These are phyloP conservation scores for Amphiprion clarkii DNA, from an alignment of 2,797 vertebrate species.

Conservation along the genomic window DNA sequence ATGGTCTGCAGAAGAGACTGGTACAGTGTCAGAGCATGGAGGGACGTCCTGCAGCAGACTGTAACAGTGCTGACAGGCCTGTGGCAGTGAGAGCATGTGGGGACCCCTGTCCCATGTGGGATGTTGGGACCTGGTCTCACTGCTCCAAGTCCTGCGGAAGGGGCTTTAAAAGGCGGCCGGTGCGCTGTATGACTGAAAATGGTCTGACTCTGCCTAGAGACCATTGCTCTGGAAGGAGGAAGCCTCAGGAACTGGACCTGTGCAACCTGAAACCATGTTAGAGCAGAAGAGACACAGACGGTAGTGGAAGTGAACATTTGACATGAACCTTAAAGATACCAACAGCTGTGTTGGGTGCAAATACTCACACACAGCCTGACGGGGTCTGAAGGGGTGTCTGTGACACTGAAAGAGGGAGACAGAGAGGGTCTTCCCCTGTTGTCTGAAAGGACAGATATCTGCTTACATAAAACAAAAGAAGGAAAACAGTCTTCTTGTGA, in stretches of 20 bases:
- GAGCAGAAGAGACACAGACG: slow-evolving; percentile 7
- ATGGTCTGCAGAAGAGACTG: slow-evolving; percentile 89
- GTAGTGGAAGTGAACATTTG: slow-evolving; percentile 31
- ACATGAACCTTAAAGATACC: slow-evolving; percentile 23
- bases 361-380: slow-evolving; percentile 17
- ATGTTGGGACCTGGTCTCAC: slow-evolving; percentile 90
- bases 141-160: slow-evolving; percentile 96
- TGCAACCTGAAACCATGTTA: slow-evolving; percentile 91
- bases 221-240: slow-evolving; percentile 90
- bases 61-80: slow-evolving; percentile 83
- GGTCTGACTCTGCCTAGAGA: slow-evolving; percentile 89
- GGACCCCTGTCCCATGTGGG: slow-evolving; percentile 93
- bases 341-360: slow-evolving; percentile 27
- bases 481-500: slow-evolving; percentile 28
- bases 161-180: slow-evolving; percentile 91
- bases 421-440: slow-evolving; percentile 20
- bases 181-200: slow-evolving; percentile 84
- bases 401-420: slow-evolving; percentile 25
- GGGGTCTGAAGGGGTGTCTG: slow-evolving; percentile 25
- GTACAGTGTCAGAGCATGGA: slow-evolving; percentile 89
- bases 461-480: slow-evolving; percentile 41
- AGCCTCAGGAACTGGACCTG: slow-evolving; percentile 98
- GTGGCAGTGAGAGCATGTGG: slow-evolving; percentile 87
- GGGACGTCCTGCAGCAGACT: slow-evolving; percentile 85
- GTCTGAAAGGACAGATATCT: slow-evolving; percentile 44